phyloP scores from a whole-genome alignment of 2,113 vertebrate genomes.

The Poeciliopsis retropinna region DNA sequence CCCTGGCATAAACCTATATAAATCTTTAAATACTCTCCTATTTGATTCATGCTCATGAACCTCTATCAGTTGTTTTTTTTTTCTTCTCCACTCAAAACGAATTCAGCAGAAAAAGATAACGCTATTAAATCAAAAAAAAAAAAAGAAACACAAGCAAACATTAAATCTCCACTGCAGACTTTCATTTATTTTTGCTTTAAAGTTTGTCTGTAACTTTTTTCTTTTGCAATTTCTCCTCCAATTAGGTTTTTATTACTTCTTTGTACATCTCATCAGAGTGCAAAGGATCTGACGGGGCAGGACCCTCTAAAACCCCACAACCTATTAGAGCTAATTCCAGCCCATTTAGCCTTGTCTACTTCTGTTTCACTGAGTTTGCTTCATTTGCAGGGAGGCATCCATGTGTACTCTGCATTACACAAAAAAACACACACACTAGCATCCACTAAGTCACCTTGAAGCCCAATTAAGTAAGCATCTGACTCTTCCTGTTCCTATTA shows the following conservation, averaged over 20 bases:
- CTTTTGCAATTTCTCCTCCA: constrained; percentile 15
- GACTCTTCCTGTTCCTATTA: constrained; percentile 63
- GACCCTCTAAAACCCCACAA: constrained; percentile 44
- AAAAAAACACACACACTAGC: constrained; percentile 21
- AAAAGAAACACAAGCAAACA: constrained; percentile 2
- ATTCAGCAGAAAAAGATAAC: constrained; percentile 3
- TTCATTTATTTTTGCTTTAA: constrained; percentile 18
- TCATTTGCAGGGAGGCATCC: constrained; percentile 63
- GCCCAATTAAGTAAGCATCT: constrained; percentile 74
- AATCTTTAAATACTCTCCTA: constrained; percentile 15
- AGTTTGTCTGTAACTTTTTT: constrained; percentile 20
- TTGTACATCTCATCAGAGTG: constrained; percentile 42
- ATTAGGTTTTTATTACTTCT: constrained; percentile 41
- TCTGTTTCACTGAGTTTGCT: constrained; percentile 67
- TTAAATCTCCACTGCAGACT: not conserved
- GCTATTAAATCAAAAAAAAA: not conserved
- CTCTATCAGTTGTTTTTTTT: constrained; percentile 1
- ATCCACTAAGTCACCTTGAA: constrained; percentile 73
- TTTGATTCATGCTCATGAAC: constrained; percentile 36
- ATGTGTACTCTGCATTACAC: constrained; percentile 32
- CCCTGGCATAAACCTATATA: constrained; percentile 36
- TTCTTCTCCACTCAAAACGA: constrained; percentile 3
- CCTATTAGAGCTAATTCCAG: constrained; percentile 70
- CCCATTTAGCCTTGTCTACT: constrained; percentile 70
- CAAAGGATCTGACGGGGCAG: constrained; percentile 54